A percentile compares a stretch with the other conserved stretches of the same genome.
phyloP scores from a whole-genome alignment of 2,888 invertebrate species.

The Ophioninae sp. region DNA sequence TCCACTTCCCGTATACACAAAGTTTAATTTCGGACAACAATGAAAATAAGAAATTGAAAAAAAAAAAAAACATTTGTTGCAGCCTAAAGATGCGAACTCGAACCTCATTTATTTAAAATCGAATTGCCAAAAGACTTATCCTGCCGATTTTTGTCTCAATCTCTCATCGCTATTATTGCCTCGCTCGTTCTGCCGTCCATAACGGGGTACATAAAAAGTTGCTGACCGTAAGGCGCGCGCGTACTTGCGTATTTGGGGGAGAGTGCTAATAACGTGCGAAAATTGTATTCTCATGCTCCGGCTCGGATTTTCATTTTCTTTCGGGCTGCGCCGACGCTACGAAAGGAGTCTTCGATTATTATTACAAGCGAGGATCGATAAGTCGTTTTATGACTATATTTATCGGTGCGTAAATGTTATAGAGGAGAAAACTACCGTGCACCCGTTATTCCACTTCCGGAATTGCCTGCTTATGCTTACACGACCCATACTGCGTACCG shows the following conservation, averaged over 20 bases:
- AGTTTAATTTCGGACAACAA: no score
- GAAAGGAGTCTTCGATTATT: conserved; percentile 26
- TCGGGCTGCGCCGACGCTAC: background rate
- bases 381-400: conserved; percentile 46
- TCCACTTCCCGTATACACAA: no score
- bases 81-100: no score
- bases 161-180: background rate
- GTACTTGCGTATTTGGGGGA: conserved; percentile 8
- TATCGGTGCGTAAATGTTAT: conserved; percentile 20
- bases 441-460: conserved; percentile 50
- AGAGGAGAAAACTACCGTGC: conserved; percentile 38
- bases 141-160: no score
- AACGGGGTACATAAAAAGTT: conserved; percentile 4
- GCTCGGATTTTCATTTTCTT: conserved; percentile 3
- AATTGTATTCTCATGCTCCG: conserved; percentile 15
- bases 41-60: no score
- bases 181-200: background rate
- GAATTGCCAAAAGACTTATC: no score
- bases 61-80: no score
- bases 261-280: conserved; percentile 30
- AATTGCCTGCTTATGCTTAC: conserved; percentile 38
- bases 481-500: background rate
- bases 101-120: no score
- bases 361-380: conserved; percentile 43
- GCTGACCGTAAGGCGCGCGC: conserved; percentile 7